Evolutionary conservation across 2,888 invertebrate species (phyloP), one percentile per base, ranked within the genome.

Genomic region (Xestoiulus laeticollis): DNA sequence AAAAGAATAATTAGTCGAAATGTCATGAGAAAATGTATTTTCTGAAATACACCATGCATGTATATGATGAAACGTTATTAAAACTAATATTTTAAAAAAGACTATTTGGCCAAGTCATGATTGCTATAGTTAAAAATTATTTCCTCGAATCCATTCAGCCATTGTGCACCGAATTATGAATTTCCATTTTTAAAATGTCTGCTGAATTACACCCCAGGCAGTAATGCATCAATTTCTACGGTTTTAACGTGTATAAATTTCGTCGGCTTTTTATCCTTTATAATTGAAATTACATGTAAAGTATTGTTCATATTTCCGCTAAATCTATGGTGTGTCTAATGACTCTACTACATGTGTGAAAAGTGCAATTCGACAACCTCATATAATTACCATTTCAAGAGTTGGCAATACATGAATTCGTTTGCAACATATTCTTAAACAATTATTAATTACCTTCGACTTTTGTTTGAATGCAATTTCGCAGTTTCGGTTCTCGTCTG

Each of bases 211-310:
- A 30, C 30, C 78, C 78, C 78, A 78, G 0, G 68, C 8, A 19
- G 26, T 68, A 4, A 22, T 8, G 1, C 30, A 12, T 16, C 48
- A 12, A 48, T 48, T 48, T 30, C 14, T 78, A 78, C 26, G 78
- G 26, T 12, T 22, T 26, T 26, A 78, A 78, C 12, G 6, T 26
- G 48, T 22, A 2, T 4, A 30, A 0, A 78, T 78, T 78, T 78
- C 78, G 78, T 78, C 78, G 78, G 78, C 78, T 12, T 68, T 68
- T n/a, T n/a, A 38, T 78, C 78, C 78, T 78, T 78, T 78, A 16
- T 78, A 78, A 78, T 78, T 78, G 0, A 78, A 78, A 78, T 78
- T 26, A 78, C 3, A 78, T 30, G 78, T 78, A 30, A 78, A 78
- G 30, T 10, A 30, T 22, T 78, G 30, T 14, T 78, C 78, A 22